Percentiles rank a stretch among this genome's conserved stretches.
Evolutionary conservation across 2,113 vertebrate species (phyloP).

Genomic region (Scatophagus argus): DNA sequence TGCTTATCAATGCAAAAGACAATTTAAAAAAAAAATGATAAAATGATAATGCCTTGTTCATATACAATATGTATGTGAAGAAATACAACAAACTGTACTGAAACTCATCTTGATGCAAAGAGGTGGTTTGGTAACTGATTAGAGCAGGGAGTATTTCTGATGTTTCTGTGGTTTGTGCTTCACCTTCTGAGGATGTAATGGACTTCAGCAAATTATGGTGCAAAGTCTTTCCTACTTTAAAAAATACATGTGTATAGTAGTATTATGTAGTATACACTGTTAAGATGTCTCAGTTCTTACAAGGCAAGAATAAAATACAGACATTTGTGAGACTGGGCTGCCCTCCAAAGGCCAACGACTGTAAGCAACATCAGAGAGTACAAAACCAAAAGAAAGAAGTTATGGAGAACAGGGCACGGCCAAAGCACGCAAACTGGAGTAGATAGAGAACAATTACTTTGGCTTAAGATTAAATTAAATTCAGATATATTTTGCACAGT

Average conservation of each 20-base stretch:
- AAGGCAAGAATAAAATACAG: background rate
- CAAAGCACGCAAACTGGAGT: background rate
- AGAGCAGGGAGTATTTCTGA: background rate
- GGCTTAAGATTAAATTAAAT: background rate
- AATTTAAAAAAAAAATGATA: background rate
- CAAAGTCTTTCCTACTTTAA: background rate
- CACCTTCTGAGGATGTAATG: background rate
- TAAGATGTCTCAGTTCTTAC: background rate
- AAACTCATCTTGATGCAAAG: background rate
- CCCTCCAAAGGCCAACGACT: conserved; percentile 40
- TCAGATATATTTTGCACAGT: background rate
- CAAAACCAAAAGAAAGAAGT: background rate
- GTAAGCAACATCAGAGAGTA: background rate
- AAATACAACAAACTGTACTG: background rate
- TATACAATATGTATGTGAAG: background rate
- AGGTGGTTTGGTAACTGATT: too few species aligned
- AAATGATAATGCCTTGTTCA: background rate
- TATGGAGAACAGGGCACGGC: background rate
- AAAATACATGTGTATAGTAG: background rate
- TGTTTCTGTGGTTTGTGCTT: background rate
- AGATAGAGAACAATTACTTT: background rate
- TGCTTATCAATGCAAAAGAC: background rate
- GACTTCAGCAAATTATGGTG: background rate
- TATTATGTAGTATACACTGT: too few species aligned
- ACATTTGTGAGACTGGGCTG: conserved; percentile 33